These are phyloP conservation scores for Poeciliopsis paucimaculata DNA, from an alignment of 2,797 vertebrate genomes.

Conservation along the genomic window DNA sequence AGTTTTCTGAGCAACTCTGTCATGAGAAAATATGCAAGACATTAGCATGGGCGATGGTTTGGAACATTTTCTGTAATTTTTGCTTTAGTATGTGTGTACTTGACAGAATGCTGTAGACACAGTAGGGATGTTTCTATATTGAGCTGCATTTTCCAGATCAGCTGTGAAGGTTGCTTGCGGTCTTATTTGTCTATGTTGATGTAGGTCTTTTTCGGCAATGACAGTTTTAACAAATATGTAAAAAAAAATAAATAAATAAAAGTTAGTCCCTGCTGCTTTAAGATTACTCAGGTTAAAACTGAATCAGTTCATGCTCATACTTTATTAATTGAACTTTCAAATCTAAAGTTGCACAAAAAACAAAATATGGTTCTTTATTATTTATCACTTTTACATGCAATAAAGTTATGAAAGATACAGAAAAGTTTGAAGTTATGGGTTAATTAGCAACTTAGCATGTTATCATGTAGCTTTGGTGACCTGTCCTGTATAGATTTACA, in stretches of 20 bases:
- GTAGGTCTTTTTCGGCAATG: not conserved
- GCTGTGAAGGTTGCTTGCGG: constrained; percentile 4
- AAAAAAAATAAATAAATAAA: no score
- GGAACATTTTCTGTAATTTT: constrained; percentile 20
- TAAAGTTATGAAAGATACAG: not conserved
- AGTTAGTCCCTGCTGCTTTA: no score
- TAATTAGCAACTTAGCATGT: not conserved
- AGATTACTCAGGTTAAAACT: not conserved
- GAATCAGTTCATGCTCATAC: not conserved
- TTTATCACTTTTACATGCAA: not conserved
- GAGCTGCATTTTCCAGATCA: constrained; percentile 25
- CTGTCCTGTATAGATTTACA: not conserved
- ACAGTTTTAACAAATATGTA: no score
- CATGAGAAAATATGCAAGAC: constrained; percentile 24
- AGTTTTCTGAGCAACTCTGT: constrained; percentile 24
- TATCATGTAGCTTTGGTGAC: not conserved
- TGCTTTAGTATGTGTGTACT: constrained; percentile 17
- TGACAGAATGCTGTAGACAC: not conserved
- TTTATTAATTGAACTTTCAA: not conserved
- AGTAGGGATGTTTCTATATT: constrained; percentile 1
- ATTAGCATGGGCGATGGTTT: not conserved
- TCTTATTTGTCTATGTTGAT: not conserved
- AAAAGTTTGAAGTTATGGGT: not conserved
- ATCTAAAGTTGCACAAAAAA: not conserved
- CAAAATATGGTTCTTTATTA: not conserved